Evolutionary conservation across 2,888 invertebrate species (phyloP), one percentile per base, ranked within the genome.

Genomic region (Lysandra coridon): DNA sequence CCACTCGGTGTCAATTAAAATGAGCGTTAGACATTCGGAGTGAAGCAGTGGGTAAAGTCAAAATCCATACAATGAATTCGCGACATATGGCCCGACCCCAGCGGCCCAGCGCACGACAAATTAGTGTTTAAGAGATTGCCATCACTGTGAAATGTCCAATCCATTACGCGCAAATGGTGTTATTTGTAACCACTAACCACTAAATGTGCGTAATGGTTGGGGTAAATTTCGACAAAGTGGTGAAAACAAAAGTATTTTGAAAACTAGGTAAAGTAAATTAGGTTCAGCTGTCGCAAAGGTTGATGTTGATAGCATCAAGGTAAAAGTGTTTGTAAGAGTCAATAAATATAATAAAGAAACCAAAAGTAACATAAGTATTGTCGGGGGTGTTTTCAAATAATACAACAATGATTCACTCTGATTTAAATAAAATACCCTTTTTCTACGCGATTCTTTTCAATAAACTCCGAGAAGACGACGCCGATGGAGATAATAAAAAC

Each of bases 131-230:
- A 91, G 88, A 93, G 93, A 93, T 93, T 90, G 91, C 90, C 90
- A 91, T 92, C 91, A 82, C 85, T 85, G 86, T 89, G 87, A 88
- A 88, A 87, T 88, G 89, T 89, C 88, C 91, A 88, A 90, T 92
- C 91, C 91, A 92, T 93, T 93, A 92, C 85, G 87, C 85, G 90
- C 93, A 92, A 92, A 92, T 92, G 92, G 90, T 88, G 90, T 87
- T 89, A 90, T 90, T 90, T 86, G 88, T 83, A 79, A 30, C 76
- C 76, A 33, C 76, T 79, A 79, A 78, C 79, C 79, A 77, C 73
- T 78, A 78, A 75, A 78, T 49, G 78, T 60, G 78, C 69, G 69
- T 69, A 69, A 69, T 69, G 14, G 33, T 69, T 14, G 12, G 69
- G 69, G 69, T 69, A 69, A 14, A 14, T 69, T 69, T 69, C 14